Conservation (phyloP, 2,113 vertebrate species). For the Pseudopodoces humilis region DNA sequence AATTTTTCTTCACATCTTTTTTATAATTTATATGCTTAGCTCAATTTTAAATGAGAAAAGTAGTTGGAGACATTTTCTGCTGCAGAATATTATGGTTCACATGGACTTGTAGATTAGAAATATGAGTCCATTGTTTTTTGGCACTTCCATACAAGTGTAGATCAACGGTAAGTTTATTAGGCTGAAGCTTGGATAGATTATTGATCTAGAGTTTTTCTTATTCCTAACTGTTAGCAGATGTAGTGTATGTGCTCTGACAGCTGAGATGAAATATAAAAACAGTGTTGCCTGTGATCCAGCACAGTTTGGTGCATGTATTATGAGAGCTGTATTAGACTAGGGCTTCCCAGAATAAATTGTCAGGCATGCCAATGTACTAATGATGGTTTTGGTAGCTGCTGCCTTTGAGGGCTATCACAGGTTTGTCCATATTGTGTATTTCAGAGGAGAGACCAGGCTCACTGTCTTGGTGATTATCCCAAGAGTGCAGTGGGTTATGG, state of each 20-base stretch:
- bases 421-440: not conserved
- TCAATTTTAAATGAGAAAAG: not conserved
- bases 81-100: not conserved
- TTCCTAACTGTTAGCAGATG: not conserved
- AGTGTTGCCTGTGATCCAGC: not conserved
- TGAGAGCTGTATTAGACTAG: not conserved
- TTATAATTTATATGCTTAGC: not conserved
- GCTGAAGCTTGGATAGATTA: not conserved
- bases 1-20: not conserved
- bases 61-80: not conserved
- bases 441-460: not conserved
- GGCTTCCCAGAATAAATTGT: not conserved
- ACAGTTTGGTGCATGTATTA: rapidly evolving
- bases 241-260: not conserved
- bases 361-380: not conserved
- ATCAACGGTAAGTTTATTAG: not conserved
- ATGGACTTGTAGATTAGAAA: not conserved
- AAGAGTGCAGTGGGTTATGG: rapidly evolving
- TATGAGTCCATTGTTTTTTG: not conserved
- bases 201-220: not conserved
- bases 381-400: not conserved
- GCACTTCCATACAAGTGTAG: not conserved
- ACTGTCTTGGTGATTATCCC: not conserved
- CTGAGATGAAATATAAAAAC: not conserved
- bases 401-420: not conserved